Base-by-base conservation (phyloP, 2,113 vertebrate genomes). In the Dicaeum eximium region DNA sequence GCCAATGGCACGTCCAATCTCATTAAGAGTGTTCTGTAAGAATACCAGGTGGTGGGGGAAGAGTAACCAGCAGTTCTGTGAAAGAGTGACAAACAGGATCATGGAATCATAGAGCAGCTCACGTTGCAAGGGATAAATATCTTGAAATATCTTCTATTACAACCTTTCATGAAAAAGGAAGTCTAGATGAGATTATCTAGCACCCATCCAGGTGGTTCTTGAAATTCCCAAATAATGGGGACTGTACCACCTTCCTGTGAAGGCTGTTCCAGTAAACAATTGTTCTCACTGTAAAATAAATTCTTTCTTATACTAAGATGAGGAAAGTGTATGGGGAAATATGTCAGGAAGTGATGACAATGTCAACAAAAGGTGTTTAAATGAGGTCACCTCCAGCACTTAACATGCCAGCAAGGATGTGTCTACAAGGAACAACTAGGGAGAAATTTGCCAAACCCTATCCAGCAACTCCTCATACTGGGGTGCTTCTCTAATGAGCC, bases 1-100 rank as follows among this genome's bases (percentile, higher is more conserved):
- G 44, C 16, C 33, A 66, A 3, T 37, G 37, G 3, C 10, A 30
- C 11, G 12, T 12, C 47, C 31, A 22, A 21, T 12, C 14, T 64
- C 53, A n/a, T 44, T 58, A 30, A 16, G 13, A 80, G 12, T 7
- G 11, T 10, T 71, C 66, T 80, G 57, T 57, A 80, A 57, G 28
- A 57, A 35, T 42, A 45, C 28, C 0, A 0, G 5, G 2, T 3
- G 13, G 7, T 1, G 2, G 37, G 3, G 4, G 12, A 62, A 73
- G 5, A 47, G 12, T 21, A 44, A 35, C 6, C 22, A 74, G 37
- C 18, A 28, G 7, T 65, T 40, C 56, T 65, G 13, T n/a, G 42
- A 65, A 6, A 50, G 12, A 56, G 1, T 42, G 23, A 60, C 30
- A 47, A 37, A 64, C 3, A 40, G 23, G 17, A 37, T 42, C 40